Base-by-base conservation (phyloP, 1,140 invertebrate genomes). In the Antheraea pernyi region DNA sequence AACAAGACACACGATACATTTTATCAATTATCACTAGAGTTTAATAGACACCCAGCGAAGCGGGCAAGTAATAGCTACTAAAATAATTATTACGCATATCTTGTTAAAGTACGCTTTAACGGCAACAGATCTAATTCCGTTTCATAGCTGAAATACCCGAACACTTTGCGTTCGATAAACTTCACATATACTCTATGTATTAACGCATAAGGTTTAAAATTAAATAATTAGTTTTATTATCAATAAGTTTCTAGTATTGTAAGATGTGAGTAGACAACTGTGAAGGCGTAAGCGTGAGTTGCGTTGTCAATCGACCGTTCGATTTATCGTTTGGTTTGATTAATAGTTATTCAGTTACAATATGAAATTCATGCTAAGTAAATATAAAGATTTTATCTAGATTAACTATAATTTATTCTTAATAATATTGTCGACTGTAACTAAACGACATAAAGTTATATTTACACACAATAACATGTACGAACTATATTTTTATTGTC, bases 271-370 rank as follows among this genome's bases (percentile, higher is more conserved):
- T 53, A 9, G 46, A 53, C 46, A 69, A 66, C 36, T 65, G 39
- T 73, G 39, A 68, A 65, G 61, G 65, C 68, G 65, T 74, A 64
- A 71, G 59, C 36, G 68, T 67, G 68, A 67, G 59, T 22, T 9
- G 59, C n/a, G 39, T 48, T 70, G 69, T 66, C 69, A 74, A 62
- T 70, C 59, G 58, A 61, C 42, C 69, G 68, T 68, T 70, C n/a
- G 64, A 70, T 62, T 53, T 65, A 67, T 65, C 37, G 42, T 65
- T 68, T 61, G 4, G 22, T 70, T 74, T 65, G 68, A 70, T 74
- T 74, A 74, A 48, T n/a, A 18, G 30, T 60, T 68, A 53, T 53
- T 53, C 46, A 53, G 16, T 53, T 53, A 53, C 46, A n/a, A 53
- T 53, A 53, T 53, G 16, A 53, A 53, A 53, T 53, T 53, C 46